Percentiles rank a stretch among this genome's conserved stretches.
phyloP scores from a whole-genome alignment of 2,113 vertebrate species.

The Dascyllus trimaculatus region DNA sequence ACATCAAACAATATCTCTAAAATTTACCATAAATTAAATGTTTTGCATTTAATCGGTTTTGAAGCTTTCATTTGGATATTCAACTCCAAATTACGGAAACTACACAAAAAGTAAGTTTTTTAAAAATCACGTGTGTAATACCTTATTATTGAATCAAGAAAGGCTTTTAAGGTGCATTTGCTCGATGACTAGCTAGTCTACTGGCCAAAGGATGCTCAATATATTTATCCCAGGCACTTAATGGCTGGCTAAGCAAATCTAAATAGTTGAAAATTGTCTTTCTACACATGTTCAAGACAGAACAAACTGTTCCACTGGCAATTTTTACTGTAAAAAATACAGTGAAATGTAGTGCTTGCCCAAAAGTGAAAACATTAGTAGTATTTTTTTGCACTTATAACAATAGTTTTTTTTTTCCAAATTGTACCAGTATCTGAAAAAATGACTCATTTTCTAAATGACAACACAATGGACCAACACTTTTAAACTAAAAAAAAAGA shows the following conservation, averaged over 20 bases:
- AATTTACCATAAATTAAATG: not conserved
- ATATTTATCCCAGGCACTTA: constrained; percentile 72
- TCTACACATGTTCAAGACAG: not conserved
- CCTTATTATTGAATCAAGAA: constrained; percentile 11
- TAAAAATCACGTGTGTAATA: constrained; percentile 2
- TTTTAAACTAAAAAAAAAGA: not conserved
- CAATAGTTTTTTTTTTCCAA: not conserved
- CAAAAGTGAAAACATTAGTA: constrained; percentile 10
- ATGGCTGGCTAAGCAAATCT: constrained; percentile 45
- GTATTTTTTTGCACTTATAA: not conserved
- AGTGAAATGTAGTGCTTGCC: not conserved
- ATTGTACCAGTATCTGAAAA: no score
- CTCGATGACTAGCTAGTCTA: constrained; percentile 48
- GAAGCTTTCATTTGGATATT: not conserved
- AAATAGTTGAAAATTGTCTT: constrained; percentile 14
- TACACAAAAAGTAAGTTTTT: constrained; percentile 6
- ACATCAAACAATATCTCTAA: constrained; percentile 11
- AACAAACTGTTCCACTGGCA: not conserved
- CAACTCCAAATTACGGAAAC: constrained; percentile 12
- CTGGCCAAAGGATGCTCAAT: constrained; percentile 54
- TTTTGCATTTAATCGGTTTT: not conserved
- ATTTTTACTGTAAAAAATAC: constrained; percentile 12
- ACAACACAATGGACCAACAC: constrained; percentile 15
- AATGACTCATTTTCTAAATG: not conserved
- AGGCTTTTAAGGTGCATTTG: constrained; percentile 53